These are phyloP conservation scores for Anhinga rufa DNA, from an alignment of 2,113 vertebrate species.

Conservation along the genomic window DNA sequence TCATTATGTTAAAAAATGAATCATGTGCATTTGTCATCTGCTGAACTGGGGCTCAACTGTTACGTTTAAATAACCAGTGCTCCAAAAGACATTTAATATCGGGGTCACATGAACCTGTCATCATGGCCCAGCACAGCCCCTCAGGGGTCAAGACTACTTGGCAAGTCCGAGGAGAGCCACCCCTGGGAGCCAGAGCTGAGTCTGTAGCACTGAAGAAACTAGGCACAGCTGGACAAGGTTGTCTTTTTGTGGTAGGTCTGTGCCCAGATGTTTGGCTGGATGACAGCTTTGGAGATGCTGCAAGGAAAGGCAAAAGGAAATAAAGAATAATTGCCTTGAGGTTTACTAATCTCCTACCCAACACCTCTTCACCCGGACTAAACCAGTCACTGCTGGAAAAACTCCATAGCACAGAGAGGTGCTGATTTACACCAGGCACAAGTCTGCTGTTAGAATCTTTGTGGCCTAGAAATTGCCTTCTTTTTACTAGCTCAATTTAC, in stretches of 20 bases:
- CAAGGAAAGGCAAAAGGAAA: neutral
- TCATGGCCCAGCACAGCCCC: neutral
- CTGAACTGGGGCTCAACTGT: neutral
- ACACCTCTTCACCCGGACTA: neutral
- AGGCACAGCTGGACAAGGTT: neutral
- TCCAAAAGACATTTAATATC: neutral
- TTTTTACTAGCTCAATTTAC: neutral
- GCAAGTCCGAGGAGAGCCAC: neutral
- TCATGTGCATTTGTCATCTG: neutral
- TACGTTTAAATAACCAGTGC: neutral
- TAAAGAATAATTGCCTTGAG: neutral
- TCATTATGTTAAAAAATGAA: neutral
- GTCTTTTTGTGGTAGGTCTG: neutral
- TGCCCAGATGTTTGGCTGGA: neutral
- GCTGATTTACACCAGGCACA: neutral
- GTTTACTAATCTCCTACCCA: neutral
- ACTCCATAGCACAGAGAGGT: neutral
- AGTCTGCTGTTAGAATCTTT: neutral
- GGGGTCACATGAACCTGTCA: neutral
- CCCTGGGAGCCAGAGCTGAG: neutral
- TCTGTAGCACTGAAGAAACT: neutral
- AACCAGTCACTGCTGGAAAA: neutral
- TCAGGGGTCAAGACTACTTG: neutral
- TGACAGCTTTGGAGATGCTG: neutral
- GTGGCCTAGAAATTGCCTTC: conserved; percentile 7